phyloP scores from a whole-genome alignment of 2,113 vertebrate species.

The Urocolius indicus region DNA sequence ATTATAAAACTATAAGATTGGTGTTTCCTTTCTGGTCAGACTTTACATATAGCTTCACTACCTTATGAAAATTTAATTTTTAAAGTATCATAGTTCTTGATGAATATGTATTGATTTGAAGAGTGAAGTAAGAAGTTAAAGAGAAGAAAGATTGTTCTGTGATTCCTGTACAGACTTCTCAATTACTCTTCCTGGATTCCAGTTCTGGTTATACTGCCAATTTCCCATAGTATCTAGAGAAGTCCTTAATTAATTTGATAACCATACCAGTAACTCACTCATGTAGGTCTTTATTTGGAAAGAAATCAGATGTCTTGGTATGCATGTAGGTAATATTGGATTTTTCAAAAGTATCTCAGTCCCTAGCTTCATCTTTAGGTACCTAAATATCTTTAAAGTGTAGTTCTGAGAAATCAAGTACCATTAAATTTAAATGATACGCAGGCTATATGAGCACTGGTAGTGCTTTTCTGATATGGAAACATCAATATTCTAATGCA shows the following conservation, averaged over 20 bases:
- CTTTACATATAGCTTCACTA: neutral
- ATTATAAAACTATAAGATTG: neutral
- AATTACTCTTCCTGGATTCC: neutral
- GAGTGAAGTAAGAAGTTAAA: neutral
- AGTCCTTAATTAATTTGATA: neutral
- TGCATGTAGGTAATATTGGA: neutral
- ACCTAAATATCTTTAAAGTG: neutral
- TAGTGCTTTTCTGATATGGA: slow-evolving; percentile 2
- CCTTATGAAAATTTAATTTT: neutral
- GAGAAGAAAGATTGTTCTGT: neutral
- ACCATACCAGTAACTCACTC: neutral
- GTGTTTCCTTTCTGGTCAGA: neutral
- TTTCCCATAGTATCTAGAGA: neutral
- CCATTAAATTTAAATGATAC: slow-evolving; percentile 15
- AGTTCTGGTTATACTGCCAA: neutral
- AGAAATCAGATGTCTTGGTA: neutral
- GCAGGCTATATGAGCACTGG: neutral
- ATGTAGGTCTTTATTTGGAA: neutral
- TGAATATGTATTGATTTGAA: neutral
- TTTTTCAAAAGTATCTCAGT: neutral
- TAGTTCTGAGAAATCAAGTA: neutral
- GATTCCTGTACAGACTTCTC: neutral
- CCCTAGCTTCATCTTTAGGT: neutral
- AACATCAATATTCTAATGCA: slow-evolving; percentile 31
- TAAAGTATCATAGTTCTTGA: neutral